Evolutionary conservation across 2,797 vertebrate species (phyloP).

Genomic region (Ctenopoma kingsleyae): DNA sequence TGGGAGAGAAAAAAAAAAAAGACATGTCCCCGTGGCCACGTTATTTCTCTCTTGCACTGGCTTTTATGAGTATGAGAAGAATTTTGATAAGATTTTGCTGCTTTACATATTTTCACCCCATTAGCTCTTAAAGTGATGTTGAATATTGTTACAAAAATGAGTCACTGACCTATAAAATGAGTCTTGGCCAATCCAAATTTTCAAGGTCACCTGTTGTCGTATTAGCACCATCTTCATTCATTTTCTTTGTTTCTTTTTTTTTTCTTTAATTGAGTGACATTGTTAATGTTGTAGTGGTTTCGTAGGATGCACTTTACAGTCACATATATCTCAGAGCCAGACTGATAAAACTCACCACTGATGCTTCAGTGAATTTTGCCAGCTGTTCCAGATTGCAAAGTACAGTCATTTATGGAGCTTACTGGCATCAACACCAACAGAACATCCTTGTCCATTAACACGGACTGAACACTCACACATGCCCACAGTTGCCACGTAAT

Average conservation of each 20-base stretch:
- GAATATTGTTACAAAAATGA: slow-evolving; percentile 50
- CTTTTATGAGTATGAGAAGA: slow-evolving; percentile 62
- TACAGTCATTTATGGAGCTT: slow-evolving; percentile 57
- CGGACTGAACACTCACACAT: slow-evolving; percentile 43
- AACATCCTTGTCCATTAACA: slow-evolving; percentile 67
- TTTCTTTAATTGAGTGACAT: slow-evolving; percentile 34
- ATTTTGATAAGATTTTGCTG: slow-evolving; percentile 56
- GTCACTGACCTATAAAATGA: slow-evolving; percentile 42
- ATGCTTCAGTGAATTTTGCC: slow-evolving; percentile 60
- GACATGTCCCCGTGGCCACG: slow-evolving; percentile 56
- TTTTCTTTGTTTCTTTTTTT: background rate
- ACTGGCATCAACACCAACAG: slow-evolving; percentile 48
- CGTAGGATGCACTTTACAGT: slow-evolving; percentile 46
- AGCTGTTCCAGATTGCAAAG: slow-evolving; percentile 71
- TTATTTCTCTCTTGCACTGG: slow-evolving; percentile 56
- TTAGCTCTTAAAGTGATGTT: slow-evolving; percentile 51
- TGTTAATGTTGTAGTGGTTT: slow-evolving; percentile 37
- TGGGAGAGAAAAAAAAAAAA: slow-evolving; percentile 29
- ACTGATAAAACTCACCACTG: slow-evolving; percentile 57
- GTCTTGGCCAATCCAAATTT: slow-evolving; percentile 32
- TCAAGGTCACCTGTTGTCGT: slow-evolving; percentile 36
- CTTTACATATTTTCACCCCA: slow-evolving; percentile 60
- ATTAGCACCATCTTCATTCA: slow-evolving; percentile 11
- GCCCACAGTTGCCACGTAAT: slow-evolving; percentile 40
- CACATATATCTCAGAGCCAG: slow-evolving; percentile 34